Percentiles rank a stretch among this genome's conserved stretches.
These are phyloP conservation scores for Fragum whitleyi DNA, from an alignment of 2,888 invertebrate species.

Conservation along the genomic window DNA sequence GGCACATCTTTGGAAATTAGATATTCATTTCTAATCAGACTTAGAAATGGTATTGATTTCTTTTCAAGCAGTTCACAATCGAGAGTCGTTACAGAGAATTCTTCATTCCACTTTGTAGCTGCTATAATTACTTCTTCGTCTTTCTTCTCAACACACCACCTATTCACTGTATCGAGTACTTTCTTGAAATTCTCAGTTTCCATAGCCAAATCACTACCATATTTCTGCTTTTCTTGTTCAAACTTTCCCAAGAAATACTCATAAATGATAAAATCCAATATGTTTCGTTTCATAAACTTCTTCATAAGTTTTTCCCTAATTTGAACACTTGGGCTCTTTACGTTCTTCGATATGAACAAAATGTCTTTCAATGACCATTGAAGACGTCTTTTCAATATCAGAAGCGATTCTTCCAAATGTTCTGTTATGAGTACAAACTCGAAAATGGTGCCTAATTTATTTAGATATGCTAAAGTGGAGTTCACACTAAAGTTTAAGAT, in stretches of 20 bases:
- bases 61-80: slow-evolving; percentile 36
- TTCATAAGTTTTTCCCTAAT: slow-evolving; percentile 4
- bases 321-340: not conserved
- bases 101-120: slow-evolving; percentile 17
- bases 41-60: slow-evolving; percentile 22
- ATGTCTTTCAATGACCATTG: slow-evolving; percentile 21
- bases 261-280: slow-evolving; percentile 19
- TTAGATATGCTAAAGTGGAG: not conserved
- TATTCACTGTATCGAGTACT: not conserved
- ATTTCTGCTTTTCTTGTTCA: not conserved
- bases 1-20: no score
- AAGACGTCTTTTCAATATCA: slow-evolving; percentile 8
- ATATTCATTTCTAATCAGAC: slow-evolving; percentile 4
- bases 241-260: slow-evolving; percentile 3
- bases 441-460: slow-evolving; percentile 5
- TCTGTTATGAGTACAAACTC: slow-evolving; percentile 15
- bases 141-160: slow-evolving; percentile 6
- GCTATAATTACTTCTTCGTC: not conserved
- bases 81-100: slow-evolving; percentile 6
- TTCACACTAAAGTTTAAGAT: not conserved
- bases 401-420: slow-evolving; percentile 12
- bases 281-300: slow-evolving; percentile 1
- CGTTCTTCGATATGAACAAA: slow-evolving; percentile 3
- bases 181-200: slow-evolving; percentile 6
- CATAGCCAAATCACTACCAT: not conserved